These are phyloP conservation scores for Pycnomerus fuliginosus DNA, from an alignment of 2,888 invertebrate species.

Conservation along the genomic window DNA sequence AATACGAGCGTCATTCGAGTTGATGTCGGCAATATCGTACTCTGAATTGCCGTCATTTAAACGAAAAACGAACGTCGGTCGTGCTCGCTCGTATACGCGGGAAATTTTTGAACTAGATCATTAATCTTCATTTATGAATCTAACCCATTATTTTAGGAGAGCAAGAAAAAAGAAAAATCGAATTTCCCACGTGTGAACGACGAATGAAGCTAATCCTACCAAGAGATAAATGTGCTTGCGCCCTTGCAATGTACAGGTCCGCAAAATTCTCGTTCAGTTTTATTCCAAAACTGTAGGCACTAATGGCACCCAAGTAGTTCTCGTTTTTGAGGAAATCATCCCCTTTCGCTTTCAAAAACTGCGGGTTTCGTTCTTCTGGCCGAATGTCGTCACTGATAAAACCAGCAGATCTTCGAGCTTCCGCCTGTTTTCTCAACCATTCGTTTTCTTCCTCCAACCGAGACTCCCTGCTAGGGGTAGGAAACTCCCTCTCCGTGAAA, in stretches of 20 bases:
- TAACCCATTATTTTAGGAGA: too few species aligned
- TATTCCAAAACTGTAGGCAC: conserved; percentile 79
- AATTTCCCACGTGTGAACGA: too few species aligned
- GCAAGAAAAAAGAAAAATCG: too few species aligned
- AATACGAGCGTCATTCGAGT: background rate
- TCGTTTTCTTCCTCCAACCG: conserved; percentile 69
- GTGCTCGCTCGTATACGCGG: too few species aligned
- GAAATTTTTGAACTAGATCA: too few species aligned
- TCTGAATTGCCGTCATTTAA: too few species aligned
- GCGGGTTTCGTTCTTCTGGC: conserved; percentile 79
- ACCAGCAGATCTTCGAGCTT: conserved; percentile 68
- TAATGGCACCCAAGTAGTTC: conserved; percentile 78
- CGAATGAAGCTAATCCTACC: conserved; percentile 31
- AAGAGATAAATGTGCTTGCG: conserved; percentile 73
- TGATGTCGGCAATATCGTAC: too few species aligned
- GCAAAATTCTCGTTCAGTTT: conserved; percentile 70
- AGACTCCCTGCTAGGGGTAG: conserved; percentile 80
- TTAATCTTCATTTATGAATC: too few species aligned
- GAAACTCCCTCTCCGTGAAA: conserved; percentile 75
- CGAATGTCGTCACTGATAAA: conserved; percentile 71
- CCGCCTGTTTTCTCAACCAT: conserved; percentile 78
- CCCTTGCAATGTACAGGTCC: conserved; percentile 73
- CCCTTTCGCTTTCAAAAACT: conserved; percentile 80
- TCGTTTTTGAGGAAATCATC: conserved; percentile 73
- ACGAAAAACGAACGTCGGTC: too few species aligned